Conservation (phyloP, 2,797 vertebrate genomes). For the Myripristis jacobus region DNA sequence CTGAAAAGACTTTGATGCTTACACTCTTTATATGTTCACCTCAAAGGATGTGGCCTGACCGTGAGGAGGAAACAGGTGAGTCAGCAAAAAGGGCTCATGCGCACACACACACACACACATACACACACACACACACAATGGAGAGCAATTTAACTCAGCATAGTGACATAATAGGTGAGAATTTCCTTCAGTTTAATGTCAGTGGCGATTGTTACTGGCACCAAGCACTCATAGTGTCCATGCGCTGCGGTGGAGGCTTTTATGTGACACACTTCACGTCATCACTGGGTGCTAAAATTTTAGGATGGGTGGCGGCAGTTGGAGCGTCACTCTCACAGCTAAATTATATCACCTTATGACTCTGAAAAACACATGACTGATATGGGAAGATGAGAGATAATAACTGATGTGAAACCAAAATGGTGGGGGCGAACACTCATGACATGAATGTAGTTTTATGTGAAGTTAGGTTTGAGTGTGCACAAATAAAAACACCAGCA, state of each 20-base stretch:
- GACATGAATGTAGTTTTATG: no score
- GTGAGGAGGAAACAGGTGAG: constrained; percentile 1
- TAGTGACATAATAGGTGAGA: background rate
- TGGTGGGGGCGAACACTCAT: no score
- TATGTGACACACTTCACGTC: background rate
- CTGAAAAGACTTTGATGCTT: constrained; percentile 21
- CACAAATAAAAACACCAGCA: background rate
- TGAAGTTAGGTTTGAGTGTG: no score
- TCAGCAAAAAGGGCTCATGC: no score
- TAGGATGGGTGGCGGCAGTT: background rate
- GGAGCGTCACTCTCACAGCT: background rate
- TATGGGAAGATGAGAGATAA: constrained; percentile 9
- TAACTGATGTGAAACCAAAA: background rate
- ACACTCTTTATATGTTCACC: constrained; percentile 33
- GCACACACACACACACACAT: background rate
- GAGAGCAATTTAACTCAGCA: background rate
- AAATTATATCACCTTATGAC: background rate
- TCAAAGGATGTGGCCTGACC: constrained; percentile 70
- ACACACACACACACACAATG: background rate
- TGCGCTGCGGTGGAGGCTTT: background rate
- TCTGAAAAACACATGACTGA: background rate
- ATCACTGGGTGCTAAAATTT: background rate
- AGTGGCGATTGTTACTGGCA: background rate
- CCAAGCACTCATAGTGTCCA: constrained; percentile 6
- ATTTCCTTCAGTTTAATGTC: background rate